Conservation (phyloP, 2,113 vertebrate species). For the Lophotis ruficrista region DNA sequence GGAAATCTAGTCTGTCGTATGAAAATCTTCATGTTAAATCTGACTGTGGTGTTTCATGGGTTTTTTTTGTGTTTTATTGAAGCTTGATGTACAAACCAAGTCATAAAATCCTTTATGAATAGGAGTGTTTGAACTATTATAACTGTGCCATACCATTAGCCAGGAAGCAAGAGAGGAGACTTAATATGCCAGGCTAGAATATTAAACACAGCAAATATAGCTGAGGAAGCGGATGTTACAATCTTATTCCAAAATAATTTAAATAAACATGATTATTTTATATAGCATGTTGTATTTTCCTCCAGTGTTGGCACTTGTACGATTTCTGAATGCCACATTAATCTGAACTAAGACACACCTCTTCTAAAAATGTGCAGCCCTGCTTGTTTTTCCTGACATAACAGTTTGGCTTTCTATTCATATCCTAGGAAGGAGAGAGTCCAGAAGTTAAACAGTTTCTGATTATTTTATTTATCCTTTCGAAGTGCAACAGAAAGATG, state of each 20-base stretch:
- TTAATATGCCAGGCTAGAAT: neutral
- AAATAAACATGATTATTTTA: neutral
- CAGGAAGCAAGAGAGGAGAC: neutral
- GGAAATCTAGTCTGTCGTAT: neutral
- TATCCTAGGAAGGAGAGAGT: neutral
- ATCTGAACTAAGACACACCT: constrained; percentile 22
- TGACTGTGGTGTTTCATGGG: neutral
- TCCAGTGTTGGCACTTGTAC: neutral
- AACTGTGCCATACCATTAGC: neutral
- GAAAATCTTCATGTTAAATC: neutral
- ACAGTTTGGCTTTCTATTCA: neutral
- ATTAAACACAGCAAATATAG: neutral
- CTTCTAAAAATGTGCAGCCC: constrained; percentile 17
- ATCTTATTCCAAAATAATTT: constrained; percentile 5
- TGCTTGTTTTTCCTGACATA: neutral
- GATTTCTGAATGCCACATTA: constrained; percentile 3
- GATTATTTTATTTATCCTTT: neutral
- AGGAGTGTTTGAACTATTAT: neutral
- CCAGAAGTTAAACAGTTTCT: neutral
- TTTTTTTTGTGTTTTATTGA: neutral
- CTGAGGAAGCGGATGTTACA: neutral
- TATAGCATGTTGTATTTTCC: neutral
- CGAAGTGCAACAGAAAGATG: neutral
- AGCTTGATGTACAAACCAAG: neutral
- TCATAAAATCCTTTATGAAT: neutral